Evolutionary conservation across 2,888 invertebrate species (phyloP), one percentile per base, ranked within the genome.

Genomic region (Rotaria macrura): DNA sequence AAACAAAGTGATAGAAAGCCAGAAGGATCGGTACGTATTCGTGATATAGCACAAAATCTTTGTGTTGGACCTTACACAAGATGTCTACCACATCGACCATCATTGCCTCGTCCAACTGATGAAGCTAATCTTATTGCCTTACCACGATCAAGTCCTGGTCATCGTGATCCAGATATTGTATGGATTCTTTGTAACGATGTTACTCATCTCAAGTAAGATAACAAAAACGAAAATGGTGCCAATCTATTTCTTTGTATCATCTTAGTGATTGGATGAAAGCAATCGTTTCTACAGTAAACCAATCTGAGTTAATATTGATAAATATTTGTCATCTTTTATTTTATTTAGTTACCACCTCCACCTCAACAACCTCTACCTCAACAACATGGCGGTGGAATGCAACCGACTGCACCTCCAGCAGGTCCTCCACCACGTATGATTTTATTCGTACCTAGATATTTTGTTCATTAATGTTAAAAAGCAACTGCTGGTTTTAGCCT

Each of bases 261-360:
- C 47, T 20, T 47, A 86, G 86, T 84, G 86, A 86, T 57, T 86
- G 86, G 86, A 86, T 86, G 86, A 86, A 86, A 83, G 79, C 84
- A 23, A 86, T 86, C 25, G 86, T 86, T 29, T 84, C 84, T 54
- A 86, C 85, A 34, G 65, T 85, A 85, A 29, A n/a, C 43, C 57
- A 40, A 43, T 12, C 1, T 9, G 2, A n/a, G 12, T 25, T n/a
- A 43, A 55, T 57, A 43, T 17, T 54, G 25, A 25, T 25, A 54
- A 52, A 20, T 20, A 6, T 54, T n/a, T 29, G 1, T 23, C 20
- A 52, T 52, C 20, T 57, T 54, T 25, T 54, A 5, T 54, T 10
- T 54, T 54, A 54, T 25, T 43, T 54, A 85, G 85, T 38, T 85
- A 38, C 85, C 85, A 40, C 52, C 65, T 12, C 85, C 85, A 43